These are phyloP conservation scores for Halictus ligatus DNA, from an alignment of 2,888 invertebrate genomes.

Conservation along the genomic window DNA sequence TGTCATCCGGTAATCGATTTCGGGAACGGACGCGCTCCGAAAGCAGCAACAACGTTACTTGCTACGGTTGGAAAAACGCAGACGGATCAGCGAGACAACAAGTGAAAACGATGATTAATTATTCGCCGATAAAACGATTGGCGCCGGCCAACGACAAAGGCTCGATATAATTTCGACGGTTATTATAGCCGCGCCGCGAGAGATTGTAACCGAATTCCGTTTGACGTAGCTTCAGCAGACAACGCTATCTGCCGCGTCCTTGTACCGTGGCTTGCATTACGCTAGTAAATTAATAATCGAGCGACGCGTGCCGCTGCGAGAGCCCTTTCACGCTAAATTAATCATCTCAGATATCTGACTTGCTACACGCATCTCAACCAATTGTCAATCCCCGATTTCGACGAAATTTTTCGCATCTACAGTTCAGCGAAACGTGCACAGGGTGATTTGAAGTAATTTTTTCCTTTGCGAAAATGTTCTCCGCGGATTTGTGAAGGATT, in stretches of 20 bases:
- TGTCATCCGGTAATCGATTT: too few species aligned
- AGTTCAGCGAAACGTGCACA: too few species aligned
- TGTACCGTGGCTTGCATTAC: constrained; percentile 31
- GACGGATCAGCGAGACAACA: neutral
- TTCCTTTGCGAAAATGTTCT: too few species aligned
- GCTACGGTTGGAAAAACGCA: too few species aligned
- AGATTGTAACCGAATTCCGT: constrained; percentile 35
- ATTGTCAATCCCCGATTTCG: too few species aligned
- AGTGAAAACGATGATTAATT: constrained; percentile 15
- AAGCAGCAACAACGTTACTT: too few species aligned
- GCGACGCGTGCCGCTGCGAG: constrained; percentile 7
- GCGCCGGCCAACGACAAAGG: constrained; percentile 11
- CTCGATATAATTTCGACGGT: constrained; percentile 33
- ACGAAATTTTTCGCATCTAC: too few species aligned
- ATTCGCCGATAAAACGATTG: neutral
- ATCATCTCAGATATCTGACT: too few species aligned
- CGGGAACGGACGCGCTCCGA: too few species aligned
- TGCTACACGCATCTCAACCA: too few species aligned
- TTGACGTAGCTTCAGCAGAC: constrained; percentile 29
- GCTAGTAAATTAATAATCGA: constrained; percentile 31
- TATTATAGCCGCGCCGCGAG: constrained; percentile 9
- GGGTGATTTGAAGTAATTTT: too few species aligned
- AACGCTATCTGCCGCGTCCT: constrained; percentile 29
- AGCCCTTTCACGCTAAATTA: neutral
- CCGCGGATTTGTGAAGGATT: too few species aligned